Evolutionary conservation across 2,888 invertebrate species (phyloP), one percentile per base, ranked within the genome.

Genomic region (Orchesellides sinensis): DNA sequence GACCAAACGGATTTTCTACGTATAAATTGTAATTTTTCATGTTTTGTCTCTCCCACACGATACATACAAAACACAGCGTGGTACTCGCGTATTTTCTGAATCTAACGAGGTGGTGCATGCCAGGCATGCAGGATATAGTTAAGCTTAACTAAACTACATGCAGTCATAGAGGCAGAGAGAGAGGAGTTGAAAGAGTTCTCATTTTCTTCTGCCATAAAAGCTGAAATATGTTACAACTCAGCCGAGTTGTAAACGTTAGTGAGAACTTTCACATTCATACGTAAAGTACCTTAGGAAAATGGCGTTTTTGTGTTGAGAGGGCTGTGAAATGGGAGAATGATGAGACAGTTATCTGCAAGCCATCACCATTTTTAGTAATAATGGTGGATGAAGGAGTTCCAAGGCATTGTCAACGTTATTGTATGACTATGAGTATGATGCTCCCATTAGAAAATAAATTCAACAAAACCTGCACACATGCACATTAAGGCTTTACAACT

Each of bases 341-440:
- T 78, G 78, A 70, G 69, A 78, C 78, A 78, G 59, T 77, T 77
- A 69, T 77, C 69, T 77, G 59, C 59, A 59, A 68, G 52, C 69
- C 78, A 78, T 70, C 70, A 52, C 35, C 78, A 78, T 78, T 78
- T 78, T 52, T 10, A 59, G 78, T 19, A 70, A 70, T 56, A n/a
- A 40, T 47, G 23, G 29, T 6, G 35, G 61, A 29, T 27, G n/a
- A n/a, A n/a, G n/a, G n/a, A n/a, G n/a, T n/a, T n/a, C n/a, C n/a
- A n/a, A n/a, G n/a, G n/a, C n/a, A n/a, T n/a, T n/a, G n/a, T n/a
- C n/a, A n/a, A n/a, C n/a, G n/a, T n/a, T n/a, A n/a, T n/a, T n/a
- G n/a, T n/a, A n/a, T n/a, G n/a, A n/a, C n/a, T n/a, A n/a, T n/a
- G n/a, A n/a, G n/a, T n/a, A n/a, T n/a, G n/a, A n/a, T n/a, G n/a